Evolutionary conservation across 30 jellyfish, hydroid and myxozoan genomes (phyloP), one percentile per base, ranked within the genome.

Genomic region (Cassiopea xamachana): DNA sequence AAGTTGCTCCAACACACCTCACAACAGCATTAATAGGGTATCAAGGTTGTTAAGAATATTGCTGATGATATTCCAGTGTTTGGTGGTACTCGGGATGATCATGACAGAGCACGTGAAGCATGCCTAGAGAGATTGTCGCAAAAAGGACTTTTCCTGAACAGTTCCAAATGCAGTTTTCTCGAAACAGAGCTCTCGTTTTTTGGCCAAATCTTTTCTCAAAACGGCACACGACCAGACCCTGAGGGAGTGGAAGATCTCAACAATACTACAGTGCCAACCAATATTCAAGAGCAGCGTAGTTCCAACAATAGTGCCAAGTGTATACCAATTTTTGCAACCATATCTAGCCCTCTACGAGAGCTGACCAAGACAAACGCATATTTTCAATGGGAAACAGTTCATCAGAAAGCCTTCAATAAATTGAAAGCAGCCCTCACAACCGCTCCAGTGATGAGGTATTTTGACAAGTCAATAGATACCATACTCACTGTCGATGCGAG

Each of bases 41-140:
- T 72, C 18, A 60, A 78, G 13, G 84, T 81, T 1, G 96, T 61
- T 5, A 27, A 67, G 61, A 55, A 77, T 51, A 71, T 81, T 39
- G 82, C 89, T 17, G 96, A 83, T 64, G 97, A 90, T 48, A 84
- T 90, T 13, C 48, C 84, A 0, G 73, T 90, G 7, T 70, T 43
- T 73, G 97, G 94, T 4, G 60, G 27, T 2, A 82, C 97, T 9
- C 85, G 90, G 14, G 67, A 73, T 8, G 97, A 90, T 39, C 94
- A 90, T 74, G 84, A 77, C 51, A 44, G 45, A 13, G 96, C 96
- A 19, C 91, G 79, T 18, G 18, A n/a, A 13, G 87, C 60, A 9
- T 19, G 80, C 48, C 82, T 88, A 1, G 77, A 78, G 58, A 51
- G 92, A 19, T 73, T 85, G 49, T 19, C 77, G 2, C 80, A 70